A percentile compares a stretch with the other conserved stretches of the same genome.
phyloP scores from a whole-genome alignment of 2,888 invertebrate species.

The Cantharis rustica region DNA sequence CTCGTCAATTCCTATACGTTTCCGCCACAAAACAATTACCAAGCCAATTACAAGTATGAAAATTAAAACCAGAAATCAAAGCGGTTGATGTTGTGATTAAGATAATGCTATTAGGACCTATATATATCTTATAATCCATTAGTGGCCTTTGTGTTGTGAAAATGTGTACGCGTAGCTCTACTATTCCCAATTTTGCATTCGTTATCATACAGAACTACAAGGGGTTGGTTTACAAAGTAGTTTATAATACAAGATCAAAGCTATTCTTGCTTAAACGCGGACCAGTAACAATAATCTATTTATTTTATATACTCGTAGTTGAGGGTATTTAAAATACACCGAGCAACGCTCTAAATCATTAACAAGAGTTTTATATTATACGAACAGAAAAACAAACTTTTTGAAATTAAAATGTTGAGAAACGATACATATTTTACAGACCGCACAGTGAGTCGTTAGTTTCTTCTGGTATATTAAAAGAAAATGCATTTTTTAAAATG shows the following conservation, averaged over 20 bases:
- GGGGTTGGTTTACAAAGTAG: constrained; percentile 41
- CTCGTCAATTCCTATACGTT: constrained; percentile 42
- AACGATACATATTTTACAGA: neutral
- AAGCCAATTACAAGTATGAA: constrained; percentile 49
- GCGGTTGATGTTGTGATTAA: constrained; percentile 49
- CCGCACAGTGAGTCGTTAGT: neutral
- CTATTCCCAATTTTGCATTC: constrained; percentile 24
- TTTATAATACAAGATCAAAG: constrained; percentile 30
- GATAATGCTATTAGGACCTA: constrained; percentile 50
- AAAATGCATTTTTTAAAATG: constrained; percentile 28
- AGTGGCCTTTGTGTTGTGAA: constrained; percentile 45
- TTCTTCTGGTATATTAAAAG: neutral
- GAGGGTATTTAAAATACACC: neutral
- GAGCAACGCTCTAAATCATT: neutral
- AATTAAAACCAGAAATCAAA: constrained; percentile 55
- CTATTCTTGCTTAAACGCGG: constrained; percentile 8
- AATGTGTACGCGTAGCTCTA: constrained; percentile 42
- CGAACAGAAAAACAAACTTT: neutral
- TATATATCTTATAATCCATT: constrained; percentile 49
- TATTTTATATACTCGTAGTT: neutral
- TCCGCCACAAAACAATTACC: constrained; percentile 50
- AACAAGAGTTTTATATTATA: neutral
- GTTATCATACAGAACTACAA: constrained; percentile 25
- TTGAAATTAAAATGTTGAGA: neutral
- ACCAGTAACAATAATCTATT: constrained; percentile 12